Percentiles rank a stretch among this genome's conserved stretches.
These are phyloP conservation scores for Lepus americanus DNA, from an alignment of 2,113 vertebrate species.

Conservation along the genomic window DNA sequence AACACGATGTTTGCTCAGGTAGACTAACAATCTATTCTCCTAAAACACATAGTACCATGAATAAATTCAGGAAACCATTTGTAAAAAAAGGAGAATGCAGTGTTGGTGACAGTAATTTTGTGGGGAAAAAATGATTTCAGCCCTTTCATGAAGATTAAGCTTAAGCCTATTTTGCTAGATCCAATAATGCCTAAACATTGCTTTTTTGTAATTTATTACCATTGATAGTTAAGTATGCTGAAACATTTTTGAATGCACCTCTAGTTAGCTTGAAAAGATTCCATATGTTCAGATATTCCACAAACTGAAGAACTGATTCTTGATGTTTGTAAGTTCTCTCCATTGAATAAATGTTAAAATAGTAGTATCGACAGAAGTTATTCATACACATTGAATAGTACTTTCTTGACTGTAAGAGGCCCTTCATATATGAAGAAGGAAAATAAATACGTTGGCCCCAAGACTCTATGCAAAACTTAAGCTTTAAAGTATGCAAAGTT, in stretches of 20 bases:
- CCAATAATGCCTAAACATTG: slow-evolving; percentile 33
- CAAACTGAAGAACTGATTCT: slow-evolving; percentile 51
- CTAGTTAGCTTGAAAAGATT: slow-evolving; percentile 19
- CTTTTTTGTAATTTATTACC: slow-evolving; percentile 54
- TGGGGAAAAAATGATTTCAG: background rate
- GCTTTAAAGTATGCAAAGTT: background rate
- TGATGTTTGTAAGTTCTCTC: slow-evolving; percentile 22
- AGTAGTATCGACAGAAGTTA: slow-evolving; percentile 8
- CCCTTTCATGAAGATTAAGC: slow-evolving; percentile 18
- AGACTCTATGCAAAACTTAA: background rate
- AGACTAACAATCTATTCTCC: slow-evolving; percentile 31
- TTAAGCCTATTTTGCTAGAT: slow-evolving; percentile 64
- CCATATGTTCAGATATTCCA: background rate
- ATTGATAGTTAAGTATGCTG: slow-evolving; percentile 23
- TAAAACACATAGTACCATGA: slow-evolving; percentile 59
- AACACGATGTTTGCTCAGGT: slow-evolving; percentile 39
- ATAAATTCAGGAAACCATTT: slow-evolving; percentile 64
- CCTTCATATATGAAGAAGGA: slow-evolving; percentile 45
- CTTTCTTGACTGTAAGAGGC: slow-evolving; percentile 14
- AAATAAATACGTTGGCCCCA: background rate
- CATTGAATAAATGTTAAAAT: slow-evolving; percentile 46
- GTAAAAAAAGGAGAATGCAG: slow-evolving; percentile 55
- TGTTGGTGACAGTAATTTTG: slow-evolving; percentile 7
- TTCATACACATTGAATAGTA: slow-evolving; percentile 53
- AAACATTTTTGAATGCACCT: slow-evolving; percentile 59